Base-by-base conservation (phyloP, 2,797 vertebrate species). In the Sebastes cheni region DNA sequence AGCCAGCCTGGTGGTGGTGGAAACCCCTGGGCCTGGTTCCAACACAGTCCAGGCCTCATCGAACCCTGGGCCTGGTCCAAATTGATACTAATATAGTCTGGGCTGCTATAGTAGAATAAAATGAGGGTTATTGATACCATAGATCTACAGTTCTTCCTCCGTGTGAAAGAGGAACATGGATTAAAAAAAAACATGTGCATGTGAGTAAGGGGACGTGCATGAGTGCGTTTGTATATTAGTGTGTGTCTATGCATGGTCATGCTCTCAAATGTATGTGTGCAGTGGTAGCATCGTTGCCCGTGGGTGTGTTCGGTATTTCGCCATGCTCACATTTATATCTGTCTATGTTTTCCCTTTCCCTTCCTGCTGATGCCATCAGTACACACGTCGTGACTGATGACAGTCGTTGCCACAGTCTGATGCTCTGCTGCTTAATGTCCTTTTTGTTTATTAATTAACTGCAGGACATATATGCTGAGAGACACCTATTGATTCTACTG, bases 391-490 rank as follows among this genome's bases (percentile, higher is more conserved):
- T 93, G 94, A 94, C 89, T 93, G 92, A 94, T 95, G 93, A 94
- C 90, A 92, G 90, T 91, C 83, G 81, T 91, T 88, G 87, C 90
- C 90, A 92, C 94, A 90, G 86, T 93, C 89, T 88, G 85, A 90
- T 91, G 91, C 92, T 91, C 91, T 81, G 84, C 87, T 85, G 88
- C 87, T 90, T 92, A 93, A 94, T 93, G 86, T 88, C 76, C 89
- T 94, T 89, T 89, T 92, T 91, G 89, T 93, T 95, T 95, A 95
- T 95, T 95, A 94, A 95, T 96, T 92, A 94, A 94, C 92, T 91
- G 82, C 83, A 90, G 89, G 91, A 95, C 92, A 91, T 91, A 93
- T 92, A 94, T 94, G 91, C 93, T 94, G 92, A 95, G 91, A 92
- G 90, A 93, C 91, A 93, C 86, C 89, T 94, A 95, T 95, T 93